Conservation (phyloP, 1,140 invertebrate genomes). For the Drosophila athabasca region DNA sequence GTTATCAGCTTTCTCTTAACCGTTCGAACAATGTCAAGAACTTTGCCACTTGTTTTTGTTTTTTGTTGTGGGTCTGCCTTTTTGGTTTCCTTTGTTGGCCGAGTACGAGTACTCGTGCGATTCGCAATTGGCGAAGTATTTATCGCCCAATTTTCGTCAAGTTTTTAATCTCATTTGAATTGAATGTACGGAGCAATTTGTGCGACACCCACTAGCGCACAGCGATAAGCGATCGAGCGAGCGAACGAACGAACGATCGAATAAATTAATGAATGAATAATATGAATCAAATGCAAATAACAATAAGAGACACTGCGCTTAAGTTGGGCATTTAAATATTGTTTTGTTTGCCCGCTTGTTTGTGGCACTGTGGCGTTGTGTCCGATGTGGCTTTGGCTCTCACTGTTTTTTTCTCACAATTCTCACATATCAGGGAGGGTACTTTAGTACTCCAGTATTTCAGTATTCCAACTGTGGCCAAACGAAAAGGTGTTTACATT, state of each 20-base stretch:
- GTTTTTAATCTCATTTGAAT: constrained; percentile 53
- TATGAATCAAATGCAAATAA: constrained; percentile 64
- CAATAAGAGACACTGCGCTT: constrained; percentile 22
- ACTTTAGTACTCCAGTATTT: too few species aligned
- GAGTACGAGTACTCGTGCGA: constrained; percentile 6
- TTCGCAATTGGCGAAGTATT: constrained; percentile 32
- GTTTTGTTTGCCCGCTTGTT: constrained; percentile 10
- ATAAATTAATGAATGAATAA: constrained; percentile 46
- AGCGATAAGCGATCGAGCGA: neutral
- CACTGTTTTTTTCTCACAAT: constrained; percentile 71
- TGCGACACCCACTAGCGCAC: constrained; percentile 37
- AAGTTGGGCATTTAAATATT: constrained; percentile 36
- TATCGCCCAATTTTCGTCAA: constrained; percentile 43
- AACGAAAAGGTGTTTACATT: too few species aligned
- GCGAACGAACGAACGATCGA: neutral
- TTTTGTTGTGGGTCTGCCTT: constrained; percentile 2
- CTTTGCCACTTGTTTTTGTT: constrained; percentile 56
- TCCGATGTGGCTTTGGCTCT: constrained; percentile 27
- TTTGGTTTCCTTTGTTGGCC: constrained; percentile 19
- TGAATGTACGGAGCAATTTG: neutral
- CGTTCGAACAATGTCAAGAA: constrained; percentile 72
- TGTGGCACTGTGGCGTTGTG: neutral
- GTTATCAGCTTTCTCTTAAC: constrained; percentile 70
- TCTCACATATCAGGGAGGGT: constrained; percentile 1
- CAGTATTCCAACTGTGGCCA: too few species aligned